Evolutionary conservation across 1,140 invertebrate species (phyloP).

Genomic region (Lethocerus indicus): DNA sequence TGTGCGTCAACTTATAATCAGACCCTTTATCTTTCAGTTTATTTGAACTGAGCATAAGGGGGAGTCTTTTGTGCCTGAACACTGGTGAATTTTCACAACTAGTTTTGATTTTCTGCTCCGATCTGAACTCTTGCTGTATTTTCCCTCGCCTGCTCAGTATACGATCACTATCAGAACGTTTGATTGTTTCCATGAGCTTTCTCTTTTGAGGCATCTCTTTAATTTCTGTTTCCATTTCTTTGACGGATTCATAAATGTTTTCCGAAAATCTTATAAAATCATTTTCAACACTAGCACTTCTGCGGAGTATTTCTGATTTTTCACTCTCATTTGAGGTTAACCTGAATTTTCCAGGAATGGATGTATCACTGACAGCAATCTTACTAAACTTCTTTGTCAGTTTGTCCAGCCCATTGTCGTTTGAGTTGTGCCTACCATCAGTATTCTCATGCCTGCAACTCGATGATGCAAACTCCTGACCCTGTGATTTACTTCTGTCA

Average conservation of each 20-base stretch:
- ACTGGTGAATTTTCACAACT: too few relatives aligned
- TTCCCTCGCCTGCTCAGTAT: background rate
- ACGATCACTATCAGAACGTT: slow-evolving; percentile 11
- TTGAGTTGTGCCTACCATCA: too few relatives aligned
- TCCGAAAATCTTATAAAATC: slow-evolving; percentile 8
- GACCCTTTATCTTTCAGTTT: too few relatives aligned
- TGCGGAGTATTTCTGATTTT: slow-evolving; percentile 1
- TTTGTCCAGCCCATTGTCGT: slow-evolving; percentile 1
- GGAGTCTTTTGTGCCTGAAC: too few relatives aligned
- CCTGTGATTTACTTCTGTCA: too few relatives aligned
- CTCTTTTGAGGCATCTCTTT: background rate
- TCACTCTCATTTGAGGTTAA: background rate
- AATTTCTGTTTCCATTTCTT: slow-evolving; percentile 1
- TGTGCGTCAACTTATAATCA: too few relatives aligned
- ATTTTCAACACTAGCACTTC: slow-evolving; percentile 10
- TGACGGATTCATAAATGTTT: slow-evolving; percentile 11
- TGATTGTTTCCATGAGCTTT: background rate
- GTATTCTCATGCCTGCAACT: too few relatives aligned
- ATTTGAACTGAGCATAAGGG: too few relatives aligned
- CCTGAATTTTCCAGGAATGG: slow-evolving; percentile 13
- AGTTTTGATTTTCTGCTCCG: slow-evolving; percentile 4
- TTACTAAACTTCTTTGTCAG: slow-evolving; percentile 9
- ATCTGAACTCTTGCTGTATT: slow-evolving; percentile 3
- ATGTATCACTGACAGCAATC: slow-evolving; percentile 14
- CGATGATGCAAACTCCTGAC: too few relatives aligned